Percentiles rank a stretch among this genome's conserved stretches.
phyloP scores from a whole-genome alignment of 2,888 invertebrate genomes.

The Drosophila crucigera region DNA sequence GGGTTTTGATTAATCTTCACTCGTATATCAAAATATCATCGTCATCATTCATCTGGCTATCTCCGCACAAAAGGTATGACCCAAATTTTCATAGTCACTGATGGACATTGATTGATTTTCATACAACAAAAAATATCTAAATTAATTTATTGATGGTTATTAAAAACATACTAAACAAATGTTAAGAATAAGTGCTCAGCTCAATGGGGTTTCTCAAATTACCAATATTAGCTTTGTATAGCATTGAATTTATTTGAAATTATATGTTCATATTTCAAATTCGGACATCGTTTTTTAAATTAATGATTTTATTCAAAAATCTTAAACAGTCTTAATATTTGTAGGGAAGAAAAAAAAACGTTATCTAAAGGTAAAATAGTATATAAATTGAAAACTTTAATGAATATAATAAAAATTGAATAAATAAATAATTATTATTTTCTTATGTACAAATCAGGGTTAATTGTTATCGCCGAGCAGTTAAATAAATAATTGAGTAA shows the following conservation, averaged over 20 bases:
- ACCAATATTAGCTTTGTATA: background rate
- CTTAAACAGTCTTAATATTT: background rate
- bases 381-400: background rate
- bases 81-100: slow-evolving; percentile 57
- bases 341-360: no score
- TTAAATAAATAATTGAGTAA: background rate
- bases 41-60: slow-evolving; percentile 58
- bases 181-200: background rate
- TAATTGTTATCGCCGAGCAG: background rate
- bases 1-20: slow-evolving; percentile 65
- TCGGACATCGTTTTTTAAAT: background rate
- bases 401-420: background rate
- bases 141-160: slow-evolving; percentile 12
- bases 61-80: slow-evolving; percentile 45
- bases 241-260: background rate
- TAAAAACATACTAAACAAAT: slow-evolving; percentile 3
- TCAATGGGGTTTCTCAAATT: background rate
- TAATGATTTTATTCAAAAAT: background rate
- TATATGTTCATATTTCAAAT: background rate
- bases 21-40: slow-evolving; percentile 66
- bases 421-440: slow-evolving; percentile 2
- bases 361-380: background rate
- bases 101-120: slow-evolving; percentile 64
- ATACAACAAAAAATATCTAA: background rate
- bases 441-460: background rate